Evolutionary conservation across 2,113 vertebrate genomes (phyloP).

Genomic region (Percopsis transmontana): DNA sequence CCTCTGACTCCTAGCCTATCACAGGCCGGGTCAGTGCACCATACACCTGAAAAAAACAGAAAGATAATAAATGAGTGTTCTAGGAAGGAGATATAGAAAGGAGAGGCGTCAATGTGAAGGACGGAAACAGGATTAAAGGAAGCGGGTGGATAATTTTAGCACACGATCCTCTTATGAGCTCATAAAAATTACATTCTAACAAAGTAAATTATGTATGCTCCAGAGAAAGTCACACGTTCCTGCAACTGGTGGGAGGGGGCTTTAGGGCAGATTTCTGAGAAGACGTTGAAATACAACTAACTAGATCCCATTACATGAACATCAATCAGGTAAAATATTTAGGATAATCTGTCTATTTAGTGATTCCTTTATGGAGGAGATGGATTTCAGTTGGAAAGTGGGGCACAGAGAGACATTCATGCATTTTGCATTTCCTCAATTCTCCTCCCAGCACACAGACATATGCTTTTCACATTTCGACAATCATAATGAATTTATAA

Average conservation of each 20-base stretch:
- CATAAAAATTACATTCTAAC: conserved; percentile 36
- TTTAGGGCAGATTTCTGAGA: conserved; percentile 21
- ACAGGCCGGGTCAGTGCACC: conserved; percentile 77
- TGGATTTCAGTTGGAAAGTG: conserved; percentile 28
- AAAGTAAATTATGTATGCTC: conserved; percentile 26
- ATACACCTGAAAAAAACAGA: conserved; percentile 73
- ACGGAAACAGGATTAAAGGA: conserved; percentile 13
- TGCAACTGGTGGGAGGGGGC: conserved; percentile 18
- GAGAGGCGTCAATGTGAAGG: neutral
- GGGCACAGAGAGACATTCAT: conserved; percentile 33
- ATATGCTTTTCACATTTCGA: conserved; percentile 59
- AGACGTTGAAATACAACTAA: conserved; percentile 24
- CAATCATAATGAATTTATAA: conserved; percentile 68
- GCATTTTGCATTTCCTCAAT: conserved; percentile 50
- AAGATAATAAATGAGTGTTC: neutral
- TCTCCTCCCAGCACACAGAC: conserved; percentile 35
- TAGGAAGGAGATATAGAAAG: neutral
- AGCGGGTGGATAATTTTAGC: conserved; percentile 6
- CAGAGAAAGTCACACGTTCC: neutral
- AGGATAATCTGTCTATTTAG: conserved; percentile 52
- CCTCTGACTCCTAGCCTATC: conserved; percentile 76
- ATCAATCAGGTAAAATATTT: conserved; percentile 31
- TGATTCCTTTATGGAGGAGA: conserved; percentile 36
- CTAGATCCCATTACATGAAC: conserved; percentile 28
- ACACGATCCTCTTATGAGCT: conserved; percentile 26